Percentiles rank a stretch among this genome's conserved stretches.
phyloP scores from a whole-genome alignment of 2,113 vertebrate species.

The Macaca nemestrina region DNA sequence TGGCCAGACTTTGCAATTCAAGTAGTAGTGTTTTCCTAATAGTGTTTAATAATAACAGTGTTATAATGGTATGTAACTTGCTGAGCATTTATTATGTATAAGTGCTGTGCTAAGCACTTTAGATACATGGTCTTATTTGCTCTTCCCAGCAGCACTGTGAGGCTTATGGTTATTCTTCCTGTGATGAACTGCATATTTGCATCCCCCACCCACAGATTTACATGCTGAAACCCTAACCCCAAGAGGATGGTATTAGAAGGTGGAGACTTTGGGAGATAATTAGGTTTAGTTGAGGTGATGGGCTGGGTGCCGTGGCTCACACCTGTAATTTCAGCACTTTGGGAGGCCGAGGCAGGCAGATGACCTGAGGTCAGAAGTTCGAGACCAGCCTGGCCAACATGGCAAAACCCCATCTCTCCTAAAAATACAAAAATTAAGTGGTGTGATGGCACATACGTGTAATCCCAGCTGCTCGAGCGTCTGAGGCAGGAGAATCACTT shows the following conservation, averaged over 20 bases:
- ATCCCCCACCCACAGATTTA: neutral
- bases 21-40: neutral
- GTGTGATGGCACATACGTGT: no score
- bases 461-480: no score
- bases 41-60: neutral
- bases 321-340: no score
- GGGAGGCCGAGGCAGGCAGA: no score
- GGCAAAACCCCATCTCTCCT: no score
- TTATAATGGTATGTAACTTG: neutral
- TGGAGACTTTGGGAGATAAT: neutral
- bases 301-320: no score
- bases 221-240: neutral
- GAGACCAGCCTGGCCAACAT: no score
- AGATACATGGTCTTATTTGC: neutral
- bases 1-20: neutral
- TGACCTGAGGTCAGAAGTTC: no score
- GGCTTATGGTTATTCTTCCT: neutral
- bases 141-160: neutral
- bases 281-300: neutral
- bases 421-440: no score
- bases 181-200: neutral
- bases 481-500: no score
- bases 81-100: neutral
- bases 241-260: neutral
- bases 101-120: neutral